phyloP scores from a whole-genome alignment of 2,888 invertebrate genomes.

The Yponomeuta plumbellus region DNA sequence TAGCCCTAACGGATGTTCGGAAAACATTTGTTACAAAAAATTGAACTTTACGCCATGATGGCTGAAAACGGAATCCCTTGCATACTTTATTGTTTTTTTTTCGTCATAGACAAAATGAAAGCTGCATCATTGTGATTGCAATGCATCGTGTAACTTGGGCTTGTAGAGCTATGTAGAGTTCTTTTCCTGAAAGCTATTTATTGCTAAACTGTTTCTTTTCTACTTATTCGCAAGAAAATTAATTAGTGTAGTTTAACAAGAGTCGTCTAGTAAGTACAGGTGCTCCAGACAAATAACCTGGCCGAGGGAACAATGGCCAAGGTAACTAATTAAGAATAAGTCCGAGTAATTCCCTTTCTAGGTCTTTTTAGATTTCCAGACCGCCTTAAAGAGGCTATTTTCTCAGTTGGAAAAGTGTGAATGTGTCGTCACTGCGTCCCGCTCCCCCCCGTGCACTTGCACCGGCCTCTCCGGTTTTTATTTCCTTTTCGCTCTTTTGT shows the following conservation, averaged over 20 bases:
- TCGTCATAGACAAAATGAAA: too few relatives aligned
- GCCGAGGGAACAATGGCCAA: constrained; percentile 8
- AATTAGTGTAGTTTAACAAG: constrained; percentile 2
- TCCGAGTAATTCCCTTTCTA: constrained; percentile 33
- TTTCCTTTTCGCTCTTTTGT: constrained; percentile 72
- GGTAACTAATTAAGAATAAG: constrained; percentile 19
- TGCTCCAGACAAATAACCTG: constrained; percentile 7
- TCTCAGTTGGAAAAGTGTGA: constrained; percentile 42
- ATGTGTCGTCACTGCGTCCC: constrained; percentile 43
- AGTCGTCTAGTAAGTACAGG: constrained; percentile 5
- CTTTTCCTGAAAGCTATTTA: not conserved
- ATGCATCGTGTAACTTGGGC: not conserved
- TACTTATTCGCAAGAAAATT: not conserved
- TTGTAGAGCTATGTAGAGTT: not conserved
- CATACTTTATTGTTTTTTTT: not conserved
- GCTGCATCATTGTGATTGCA: too few relatives aligned
- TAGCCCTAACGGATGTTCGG: too few relatives aligned
- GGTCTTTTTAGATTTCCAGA: constrained; percentile 69
- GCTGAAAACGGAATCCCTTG: too few relatives aligned
- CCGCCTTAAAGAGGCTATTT: constrained; percentile 48
- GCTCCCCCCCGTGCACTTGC: constrained; percentile 61
- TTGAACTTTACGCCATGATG: too few relatives aligned
- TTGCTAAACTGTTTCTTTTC: not conserved
- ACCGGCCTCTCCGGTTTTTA: constrained; percentile 45
- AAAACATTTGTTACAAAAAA: too few relatives aligned